Conservation (phyloP, 2,113 vertebrate genomes). For the Tragelaphus imberbis region DNA sequence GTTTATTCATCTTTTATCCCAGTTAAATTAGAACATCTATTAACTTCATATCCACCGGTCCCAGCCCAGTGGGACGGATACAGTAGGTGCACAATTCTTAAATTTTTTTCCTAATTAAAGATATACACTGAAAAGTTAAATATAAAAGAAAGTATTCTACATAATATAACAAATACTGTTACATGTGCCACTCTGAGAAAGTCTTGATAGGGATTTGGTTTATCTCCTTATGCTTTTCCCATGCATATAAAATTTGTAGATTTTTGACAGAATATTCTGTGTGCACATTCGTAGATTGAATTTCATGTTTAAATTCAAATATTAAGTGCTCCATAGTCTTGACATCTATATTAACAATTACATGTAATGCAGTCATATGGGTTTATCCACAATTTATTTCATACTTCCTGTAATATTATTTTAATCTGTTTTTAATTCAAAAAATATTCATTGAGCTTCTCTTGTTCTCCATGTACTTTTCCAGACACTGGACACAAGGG, state of each 20-base stretch:
- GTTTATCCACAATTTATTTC: neutral
- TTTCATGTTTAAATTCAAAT: neutral
- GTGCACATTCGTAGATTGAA: neutral
- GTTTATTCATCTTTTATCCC: neutral
- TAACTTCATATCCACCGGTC: neutral
- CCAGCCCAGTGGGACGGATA: neutral
- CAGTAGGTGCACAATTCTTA: neutral
- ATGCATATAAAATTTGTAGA: neutral
- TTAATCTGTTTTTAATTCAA: neutral
- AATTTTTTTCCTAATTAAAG: neutral
- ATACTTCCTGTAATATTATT: neutral
- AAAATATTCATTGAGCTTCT: neutral
- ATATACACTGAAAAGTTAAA: neutral
- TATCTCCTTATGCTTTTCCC: neutral
- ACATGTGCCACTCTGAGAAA: neutral
- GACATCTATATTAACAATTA: neutral
- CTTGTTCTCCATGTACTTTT: neutral
- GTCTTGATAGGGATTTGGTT: neutral
- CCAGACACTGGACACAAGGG: neutral
- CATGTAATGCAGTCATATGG: neutral
- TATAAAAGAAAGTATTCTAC: neutral
- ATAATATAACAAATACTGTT: neutral
- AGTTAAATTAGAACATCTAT: neutral
- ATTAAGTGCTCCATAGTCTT: neutral
- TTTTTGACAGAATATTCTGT: neutral